Base-by-base conservation (phyloP, 2,113 vertebrate species). In the Pleuronectes platessa region DNA sequence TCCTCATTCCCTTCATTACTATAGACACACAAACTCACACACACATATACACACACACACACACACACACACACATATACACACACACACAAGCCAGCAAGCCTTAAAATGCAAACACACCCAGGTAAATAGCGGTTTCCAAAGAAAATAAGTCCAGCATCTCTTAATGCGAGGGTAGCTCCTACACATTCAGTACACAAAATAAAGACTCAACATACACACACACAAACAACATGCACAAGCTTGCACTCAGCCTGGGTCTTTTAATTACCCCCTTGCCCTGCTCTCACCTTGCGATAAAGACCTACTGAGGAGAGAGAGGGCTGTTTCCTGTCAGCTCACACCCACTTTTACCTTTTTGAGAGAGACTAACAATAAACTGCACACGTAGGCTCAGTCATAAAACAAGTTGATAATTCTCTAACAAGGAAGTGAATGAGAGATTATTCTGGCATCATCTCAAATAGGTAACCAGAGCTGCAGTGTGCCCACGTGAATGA, bases 201-300 rank as follows among this genome's bases (percentile, higher is more conserved):
- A 55, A 66, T 72, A 40, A 10, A 60, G 55, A 62, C 77, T 37
- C 74, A 74, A 70, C 24, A 59, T 42, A 65, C 40, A 55, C 26
- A 56, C 49, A 70, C 56, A 73, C 31, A 68, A 31, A 31, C 27
- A n/a, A 75, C 45, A 60, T 9, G 49, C 70, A 75, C 13, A 18
- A 24, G 49, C 74, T 65, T 64, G 75, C 71, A 71, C 60, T 74
- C 75, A 82, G 59, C 69, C 70, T 51, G 69, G 56, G 45, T 81
- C 69, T 78, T 14, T 76, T 86, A 90, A 90, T 82, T 61, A 86
- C 62, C 77, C 80, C 82, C 63, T 78, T 84, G 78, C 76, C 73
- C 75, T 82, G 85, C 79, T 90, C 89, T 93, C 92, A 91, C 82
- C 79, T 87, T 85, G 78, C 71, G 76, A 90, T 92, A 91, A 90